These are phyloP conservation scores for Bothrops jararaca DNA, from an alignment of 2,113 vertebrate species.

Conservation along the genomic window DNA sequence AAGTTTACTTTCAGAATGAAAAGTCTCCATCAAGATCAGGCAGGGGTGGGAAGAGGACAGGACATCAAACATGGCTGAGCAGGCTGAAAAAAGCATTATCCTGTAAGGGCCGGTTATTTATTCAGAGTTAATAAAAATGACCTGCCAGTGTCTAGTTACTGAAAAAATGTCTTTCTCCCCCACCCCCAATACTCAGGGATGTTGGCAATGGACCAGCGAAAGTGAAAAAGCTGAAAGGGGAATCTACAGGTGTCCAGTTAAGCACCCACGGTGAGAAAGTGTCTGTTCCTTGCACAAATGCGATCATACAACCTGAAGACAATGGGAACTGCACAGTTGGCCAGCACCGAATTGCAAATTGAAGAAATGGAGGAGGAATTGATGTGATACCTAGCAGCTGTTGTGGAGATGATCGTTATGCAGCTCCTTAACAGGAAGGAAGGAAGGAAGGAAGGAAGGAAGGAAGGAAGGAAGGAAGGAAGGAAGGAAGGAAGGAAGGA, in stretches of 20 bases:
- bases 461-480: background rate
- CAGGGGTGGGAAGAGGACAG: background rate
- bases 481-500: background rate
- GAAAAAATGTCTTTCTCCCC: background rate
- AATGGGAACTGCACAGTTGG: background rate
- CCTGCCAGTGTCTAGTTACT: background rate
- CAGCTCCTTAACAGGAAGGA: background rate
- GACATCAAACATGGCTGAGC: background rate
- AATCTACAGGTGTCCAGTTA: background rate
- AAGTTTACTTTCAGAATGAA: constrained; percentile 34
- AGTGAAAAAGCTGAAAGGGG: background rate
- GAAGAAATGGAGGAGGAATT: background rate
- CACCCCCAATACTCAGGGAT: background rate
- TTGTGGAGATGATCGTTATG: rapidly evolving
- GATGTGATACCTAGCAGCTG: background rate
- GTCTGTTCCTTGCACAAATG: background rate
- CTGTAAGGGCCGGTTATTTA: background rate
- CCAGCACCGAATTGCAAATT: background rate
- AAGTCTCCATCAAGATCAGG: background rate
- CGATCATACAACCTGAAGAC: background rate
- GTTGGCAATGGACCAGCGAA: background rate
- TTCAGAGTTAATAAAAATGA: background rate
- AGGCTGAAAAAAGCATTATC: background rate
- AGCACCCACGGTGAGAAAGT: background rate
- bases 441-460: background rate